Base-by-base conservation (phyloP, 2,888 invertebrate genomes). In the Microplitis manilae region DNA sequence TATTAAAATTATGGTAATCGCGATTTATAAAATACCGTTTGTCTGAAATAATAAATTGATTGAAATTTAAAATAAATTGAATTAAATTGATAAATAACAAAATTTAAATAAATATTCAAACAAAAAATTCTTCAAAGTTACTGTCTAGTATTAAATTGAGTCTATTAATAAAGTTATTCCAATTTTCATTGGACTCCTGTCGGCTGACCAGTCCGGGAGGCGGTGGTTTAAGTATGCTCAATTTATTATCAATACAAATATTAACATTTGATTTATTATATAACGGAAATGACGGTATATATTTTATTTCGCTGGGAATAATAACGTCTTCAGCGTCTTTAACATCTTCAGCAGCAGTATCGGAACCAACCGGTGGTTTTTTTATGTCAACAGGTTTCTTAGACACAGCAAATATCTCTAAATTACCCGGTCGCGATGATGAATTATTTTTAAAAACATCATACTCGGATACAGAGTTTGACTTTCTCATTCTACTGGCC, bases 71-170 rank as follows among this genome's bases (percentile, higher is more conserved):
- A 67, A 65, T 39, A 41, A 41, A 40, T 75, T 75, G 17, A 17
- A 50, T 62, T 61, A 72, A 68, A 62, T 72, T 79, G 40, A 70
- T 64, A 59, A 64, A 76, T 30, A 15, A 65, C 30, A 17, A 39
- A 13, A 38, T 6, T 67, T 62, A 71, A 64, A 68, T 68, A 62
- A 15, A 62, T 20, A 13, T n/a, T 13, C 1, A 62, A 86, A 87
- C 92, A 75, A 92, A 90, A 83, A 91, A 91, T 83, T 91, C 91
- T 17, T 89, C 91, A 69, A 85, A 87, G 85, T 90, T 90, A 79
- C 86, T 90, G 80, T 91, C 90, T 73, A 92, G 88, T 77, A 92
- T 91, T 30, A 90, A 89, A 81, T 92, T 91, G 50, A 92, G 85
- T 79, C 91, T 90, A 1, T 87, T 80, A 59, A 92, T 84, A 83